A percentile compares a stretch with the other conserved stretches of the same genome.
Conservation (phyloP, 2,113 vertebrate genomes). For the Cairina moschata region DNA sequence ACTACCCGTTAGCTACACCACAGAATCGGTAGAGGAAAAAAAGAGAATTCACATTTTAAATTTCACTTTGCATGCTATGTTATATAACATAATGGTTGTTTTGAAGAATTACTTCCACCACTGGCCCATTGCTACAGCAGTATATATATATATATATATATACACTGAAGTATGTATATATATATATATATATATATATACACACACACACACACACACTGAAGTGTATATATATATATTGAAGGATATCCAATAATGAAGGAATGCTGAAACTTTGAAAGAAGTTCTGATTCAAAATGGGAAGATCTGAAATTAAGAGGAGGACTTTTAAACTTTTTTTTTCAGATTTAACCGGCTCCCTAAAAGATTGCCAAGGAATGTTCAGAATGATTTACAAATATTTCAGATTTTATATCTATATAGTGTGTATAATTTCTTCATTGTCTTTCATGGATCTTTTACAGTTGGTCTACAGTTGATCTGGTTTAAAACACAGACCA, state of each 20-base stretch:
- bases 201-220: too few species aligned
- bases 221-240: too few species aligned
- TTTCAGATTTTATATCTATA: background rate
- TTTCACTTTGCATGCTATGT: background rate
- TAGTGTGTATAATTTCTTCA: background rate
- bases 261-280: background rate
- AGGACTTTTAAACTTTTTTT: background rate
- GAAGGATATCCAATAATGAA: background rate
- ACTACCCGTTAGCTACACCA: background rate
- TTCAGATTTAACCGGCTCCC: background rate
- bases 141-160: background rate
- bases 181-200: too few species aligned
- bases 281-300: background rate
- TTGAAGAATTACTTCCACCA: background rate
- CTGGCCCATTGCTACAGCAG: background rate
- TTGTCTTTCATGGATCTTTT: background rate
- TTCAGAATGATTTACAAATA: background rate
- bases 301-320: background rate
- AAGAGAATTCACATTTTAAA: slow-evolving; percentile 30
- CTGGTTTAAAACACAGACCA: background rate
- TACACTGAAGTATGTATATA: too few species aligned
- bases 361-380: background rate
- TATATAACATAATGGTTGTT: background rate
- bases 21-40: background rate
- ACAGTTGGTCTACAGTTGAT: background rate